These are phyloP conservation scores for Chloromyia formosa DNA, from an alignment of 2,888 invertebrate genomes.

Conservation along the genomic window DNA sequence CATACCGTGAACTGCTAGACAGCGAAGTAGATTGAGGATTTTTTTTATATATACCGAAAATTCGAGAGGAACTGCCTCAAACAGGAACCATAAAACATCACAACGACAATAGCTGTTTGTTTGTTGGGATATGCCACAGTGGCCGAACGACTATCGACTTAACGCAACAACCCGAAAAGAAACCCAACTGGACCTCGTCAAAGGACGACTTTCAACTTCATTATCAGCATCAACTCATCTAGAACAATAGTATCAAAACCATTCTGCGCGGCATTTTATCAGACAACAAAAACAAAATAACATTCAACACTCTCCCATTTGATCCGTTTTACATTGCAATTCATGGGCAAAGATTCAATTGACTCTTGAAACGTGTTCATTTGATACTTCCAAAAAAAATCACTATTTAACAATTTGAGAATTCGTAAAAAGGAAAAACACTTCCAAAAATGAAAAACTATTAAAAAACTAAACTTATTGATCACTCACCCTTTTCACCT, in stretches of 20 bases:
- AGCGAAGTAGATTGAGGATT: background rate
- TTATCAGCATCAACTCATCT: background rate
- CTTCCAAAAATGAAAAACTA: background rate
- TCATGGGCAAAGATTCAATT: background rate
- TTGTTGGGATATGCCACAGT: conserved; percentile 21
- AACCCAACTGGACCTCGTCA: background rate
- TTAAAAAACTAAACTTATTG: conserved; percentile 3
- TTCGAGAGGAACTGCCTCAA: background rate
- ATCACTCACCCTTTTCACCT: conserved; percentile 32
- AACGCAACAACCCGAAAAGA: background rate
- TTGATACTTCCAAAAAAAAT: background rate
- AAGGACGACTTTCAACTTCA: background rate
- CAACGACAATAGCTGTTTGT: background rate
- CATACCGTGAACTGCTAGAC: background rate
- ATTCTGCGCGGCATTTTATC: background rate
- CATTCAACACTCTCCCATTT: background rate
- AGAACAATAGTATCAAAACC: background rate
- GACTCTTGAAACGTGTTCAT: background rate
- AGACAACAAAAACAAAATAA: background rate
- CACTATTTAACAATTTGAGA: background rate
- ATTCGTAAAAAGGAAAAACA: background rate
- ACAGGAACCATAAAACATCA: background rate
- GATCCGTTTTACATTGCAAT: background rate
- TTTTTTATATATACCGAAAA: background rate
- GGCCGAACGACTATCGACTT: conserved; percentile 5